Conservation (phyloP, 2,797 vertebrate genomes). For the Masticophis lateralis region DNA sequence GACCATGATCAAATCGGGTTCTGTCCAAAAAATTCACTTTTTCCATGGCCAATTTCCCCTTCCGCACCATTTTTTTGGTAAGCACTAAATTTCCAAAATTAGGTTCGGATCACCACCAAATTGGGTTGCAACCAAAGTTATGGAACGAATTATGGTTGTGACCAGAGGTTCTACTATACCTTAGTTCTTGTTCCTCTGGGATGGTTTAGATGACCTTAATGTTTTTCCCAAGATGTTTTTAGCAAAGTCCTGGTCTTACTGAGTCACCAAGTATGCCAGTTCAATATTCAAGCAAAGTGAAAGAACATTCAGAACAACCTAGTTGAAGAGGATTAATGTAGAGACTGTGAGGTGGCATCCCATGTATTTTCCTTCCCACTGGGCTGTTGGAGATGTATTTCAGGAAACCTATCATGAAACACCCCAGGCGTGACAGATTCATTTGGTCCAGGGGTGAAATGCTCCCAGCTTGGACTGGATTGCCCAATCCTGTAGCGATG, state of each 20-base stretch:
- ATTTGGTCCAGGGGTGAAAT: constrained; percentile 20
- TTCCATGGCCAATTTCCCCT: too few species aligned
- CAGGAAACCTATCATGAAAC: constrained; percentile 51
- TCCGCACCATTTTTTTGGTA: too few species aligned
- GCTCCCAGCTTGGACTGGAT: too few species aligned
- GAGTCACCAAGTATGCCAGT: constrained; percentile 39
- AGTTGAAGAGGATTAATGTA: constrained; percentile 79
- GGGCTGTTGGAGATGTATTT: constrained; percentile 63
- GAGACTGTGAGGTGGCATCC: constrained; percentile 63
- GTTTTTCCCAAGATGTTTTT: constrained; percentile 38
- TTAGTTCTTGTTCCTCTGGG: neutral
- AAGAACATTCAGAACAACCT: constrained; percentile 63
- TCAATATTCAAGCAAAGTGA: constrained; percentile 46
- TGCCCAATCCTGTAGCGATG: too few species aligned
- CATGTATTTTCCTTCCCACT: constrained; percentile 52
- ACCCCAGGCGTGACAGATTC: neutral
- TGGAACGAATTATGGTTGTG: too few species aligned
- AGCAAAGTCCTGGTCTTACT: constrained; percentile 32
- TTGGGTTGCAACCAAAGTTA: too few species aligned
- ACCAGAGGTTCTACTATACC: neutral
- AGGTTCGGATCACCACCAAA: too few species aligned
- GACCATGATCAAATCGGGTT: too few species aligned
- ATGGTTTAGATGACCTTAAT: constrained; percentile 32
- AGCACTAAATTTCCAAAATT: too few species aligned
- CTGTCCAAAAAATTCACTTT: too few species aligned